These are phyloP conservation scores for Crematogaster levior DNA, from an alignment of 2,888 invertebrate species.

Conservation along the genomic window DNA sequence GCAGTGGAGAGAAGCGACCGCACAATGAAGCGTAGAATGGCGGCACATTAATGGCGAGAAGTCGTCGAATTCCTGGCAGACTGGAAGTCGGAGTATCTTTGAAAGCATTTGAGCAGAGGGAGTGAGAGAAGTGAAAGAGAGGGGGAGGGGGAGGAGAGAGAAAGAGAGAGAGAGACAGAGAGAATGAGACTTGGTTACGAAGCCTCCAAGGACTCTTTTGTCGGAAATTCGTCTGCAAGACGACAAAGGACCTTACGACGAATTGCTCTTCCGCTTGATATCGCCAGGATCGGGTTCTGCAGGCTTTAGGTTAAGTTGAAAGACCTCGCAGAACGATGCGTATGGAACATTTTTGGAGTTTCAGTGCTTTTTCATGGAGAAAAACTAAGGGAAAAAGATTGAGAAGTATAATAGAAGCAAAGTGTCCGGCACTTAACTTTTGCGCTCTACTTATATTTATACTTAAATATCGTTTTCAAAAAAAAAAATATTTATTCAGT, in stretches of 20 bases:
- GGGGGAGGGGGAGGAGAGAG: neutral
- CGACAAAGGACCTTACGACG: slow-evolving; percentile 56
- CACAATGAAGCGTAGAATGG: slow-evolving; percentile 78
- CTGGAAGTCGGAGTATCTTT: slow-evolving; percentile 64
- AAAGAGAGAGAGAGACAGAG: neutral
- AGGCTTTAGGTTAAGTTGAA: slow-evolving; percentile 13
- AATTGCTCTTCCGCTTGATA: slow-evolving; percentile 68
- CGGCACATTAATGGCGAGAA: slow-evolving; percentile 77
- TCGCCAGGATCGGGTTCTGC: slow-evolving; percentile 53
- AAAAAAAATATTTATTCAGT: neutral
- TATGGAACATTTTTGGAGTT: slow-evolving; percentile 20
- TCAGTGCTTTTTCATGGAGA: neutral
- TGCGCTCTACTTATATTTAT: no score
- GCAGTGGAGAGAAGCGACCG: slow-evolving; percentile 62
- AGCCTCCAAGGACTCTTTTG: slow-evolving; percentile 66
- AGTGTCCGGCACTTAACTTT: neutral
- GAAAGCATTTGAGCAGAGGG: slow-evolving; percentile 63
- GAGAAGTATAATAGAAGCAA: no score
- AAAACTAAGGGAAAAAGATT: slow-evolving; percentile 15
- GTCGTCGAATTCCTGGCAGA: slow-evolving; percentile 76
- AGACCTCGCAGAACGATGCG: slow-evolving; percentile 17
- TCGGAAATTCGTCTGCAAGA: slow-evolving; percentile 63
- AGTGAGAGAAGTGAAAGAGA: slow-evolving; percentile 9
- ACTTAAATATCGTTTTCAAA: neutral
- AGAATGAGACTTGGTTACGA: slow-evolving; percentile 55